A percentile compares a stretch with the other conserved stretches of the same genome.
phyloP scores from a whole-genome alignment of 1,140 invertebrate species.

The Drosophila pachea region DNA sequence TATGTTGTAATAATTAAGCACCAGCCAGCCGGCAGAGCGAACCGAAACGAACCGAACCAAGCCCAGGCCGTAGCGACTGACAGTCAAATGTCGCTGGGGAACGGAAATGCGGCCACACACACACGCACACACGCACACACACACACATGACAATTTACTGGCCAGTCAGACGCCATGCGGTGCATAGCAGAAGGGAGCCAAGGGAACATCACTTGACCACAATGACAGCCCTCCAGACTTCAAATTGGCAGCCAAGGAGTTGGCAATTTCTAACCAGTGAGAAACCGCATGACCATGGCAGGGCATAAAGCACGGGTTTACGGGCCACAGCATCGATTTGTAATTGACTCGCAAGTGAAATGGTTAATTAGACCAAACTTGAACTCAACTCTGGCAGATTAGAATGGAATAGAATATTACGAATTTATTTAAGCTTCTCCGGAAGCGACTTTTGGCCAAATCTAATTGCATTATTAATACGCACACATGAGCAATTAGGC shows the following conservation, averaged over 20 bases:
- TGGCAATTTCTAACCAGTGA: slow-evolving; percentile 15
- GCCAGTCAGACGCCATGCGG: slow-evolving; percentile 33
- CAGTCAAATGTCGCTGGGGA: slow-evolving; percentile 49
- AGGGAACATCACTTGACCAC: slow-evolving; percentile 32
- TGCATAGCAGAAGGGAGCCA: slow-evolving; percentile 15
- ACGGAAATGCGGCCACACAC: slow-evolving; percentile 28
- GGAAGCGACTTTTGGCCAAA: slow-evolving; percentile 7
- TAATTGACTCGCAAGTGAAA: slow-evolving; percentile 28
- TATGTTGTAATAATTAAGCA: slow-evolving; percentile 77
- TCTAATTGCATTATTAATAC: neutral
- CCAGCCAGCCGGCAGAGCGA: slow-evolving; percentile 12
- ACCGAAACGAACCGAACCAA: slow-evolving; percentile 16
- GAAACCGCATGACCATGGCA: slow-evolving; percentile 5
- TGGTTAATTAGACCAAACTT: slow-evolving; percentile 23
- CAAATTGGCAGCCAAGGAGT: slow-evolving; percentile 35
- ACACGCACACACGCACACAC: slow-evolving; percentile 8
- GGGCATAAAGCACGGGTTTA: neutral
- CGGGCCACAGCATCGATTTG: slow-evolving; percentile 11
- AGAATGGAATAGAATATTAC: neutral
- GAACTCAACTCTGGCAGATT: neutral
- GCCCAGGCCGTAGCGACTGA: slow-evolving; percentile 31
- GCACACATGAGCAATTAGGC: slow-evolving; percentile 24
- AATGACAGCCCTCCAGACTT: slow-evolving; percentile 31
- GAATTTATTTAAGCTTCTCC: neutral
- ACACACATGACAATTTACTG: slow-evolving; percentile 30